Percentiles rank a stretch among this genome's conserved stretches.
These are phyloP conservation scores for Drosophila athabasca DNA, from an alignment of 1,140 invertebrate species.

Conservation along the genomic window DNA sequence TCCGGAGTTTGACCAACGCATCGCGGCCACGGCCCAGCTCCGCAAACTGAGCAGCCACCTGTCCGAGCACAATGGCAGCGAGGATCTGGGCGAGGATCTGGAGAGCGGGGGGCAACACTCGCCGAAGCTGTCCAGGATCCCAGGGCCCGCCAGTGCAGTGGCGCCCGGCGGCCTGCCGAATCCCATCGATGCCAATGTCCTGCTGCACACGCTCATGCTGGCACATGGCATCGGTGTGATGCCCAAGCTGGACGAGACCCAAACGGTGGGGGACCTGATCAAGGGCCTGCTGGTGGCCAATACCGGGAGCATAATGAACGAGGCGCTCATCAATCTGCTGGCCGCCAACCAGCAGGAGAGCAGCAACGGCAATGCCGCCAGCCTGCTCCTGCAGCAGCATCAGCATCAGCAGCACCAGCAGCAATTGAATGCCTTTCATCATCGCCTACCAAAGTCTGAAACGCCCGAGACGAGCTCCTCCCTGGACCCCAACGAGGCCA, in stretches of 20 bases:
- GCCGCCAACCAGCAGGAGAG: slow-evolving; percentile 38
- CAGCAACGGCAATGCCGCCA: slow-evolving; percentile 54
- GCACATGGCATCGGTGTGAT: slow-evolving; percentile 54
- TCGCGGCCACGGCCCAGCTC: slow-evolving; percentile 43
- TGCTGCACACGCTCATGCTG: slow-evolving; percentile 75
- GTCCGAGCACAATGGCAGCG: slow-evolving; percentile 73
- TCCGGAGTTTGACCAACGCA: slow-evolving; percentile 45
- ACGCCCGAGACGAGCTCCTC: slow-evolving; percentile 82
- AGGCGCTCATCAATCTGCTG: slow-evolving; percentile 83
- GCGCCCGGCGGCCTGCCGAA: slow-evolving; percentile 46
- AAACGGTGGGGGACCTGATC: slow-evolving; percentile 86
- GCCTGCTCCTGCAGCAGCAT: slow-evolving; percentile 51
- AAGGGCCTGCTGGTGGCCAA: slow-evolving; percentile 85
- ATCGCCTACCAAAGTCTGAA: slow-evolving; percentile 81
- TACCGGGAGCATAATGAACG: slow-evolving; percentile 83
- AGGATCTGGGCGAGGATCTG: slow-evolving; percentile 60
- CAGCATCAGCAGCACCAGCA: slow-evolving; percentile 56
- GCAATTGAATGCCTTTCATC: slow-evolving; percentile 61
- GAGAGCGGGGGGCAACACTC: slow-evolving; percentile 39
- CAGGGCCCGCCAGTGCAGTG: slow-evolving; percentile 53
- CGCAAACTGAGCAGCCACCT: slow-evolving; percentile 50
- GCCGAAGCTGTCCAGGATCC: slow-evolving; percentile 41
- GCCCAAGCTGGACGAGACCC: slow-evolving; percentile 72
- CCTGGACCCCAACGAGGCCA: slow-evolving; percentile 84
- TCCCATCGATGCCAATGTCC: slow-evolving; percentile 81